Base-by-base conservation (phyloP, 2,113 vertebrate species). In the Corvus hawaiiensis region DNA sequence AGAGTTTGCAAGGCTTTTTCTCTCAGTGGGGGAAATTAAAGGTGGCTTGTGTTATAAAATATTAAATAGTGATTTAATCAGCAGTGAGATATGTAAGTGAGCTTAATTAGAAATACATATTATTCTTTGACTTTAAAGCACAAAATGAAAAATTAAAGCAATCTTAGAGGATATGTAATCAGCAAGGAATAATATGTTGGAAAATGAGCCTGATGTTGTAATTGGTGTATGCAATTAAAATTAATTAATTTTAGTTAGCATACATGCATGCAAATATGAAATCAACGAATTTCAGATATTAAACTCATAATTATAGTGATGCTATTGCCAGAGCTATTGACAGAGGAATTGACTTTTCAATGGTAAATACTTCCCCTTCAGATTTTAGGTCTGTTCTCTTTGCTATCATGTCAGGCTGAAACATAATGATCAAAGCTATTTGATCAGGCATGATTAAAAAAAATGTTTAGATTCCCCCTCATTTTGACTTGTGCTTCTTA, bases 201-300 rank as follows among this genome's bases (percentile, higher is more conserved):
- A 96, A 98, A 98, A 98, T 97, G 97, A 97, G 94, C 93, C 97
- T 98, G 97, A 98, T 98, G 96, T 97, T 98, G 95, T 98, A 98
- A 98, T 97, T 98, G 97, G 97, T 98, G 92, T 98, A 94, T 91
- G 94, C 94, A 98, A 98, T 98, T 98, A 98, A 98, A 98, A 98
- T 97, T 98, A 98, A 98, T 98, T 98, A 98, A 98, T 98, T 98
- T 98, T 96, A 97, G 95, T 98, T 97, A 97, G 97, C 95, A 97
- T 97, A 97, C 93, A 96, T 96, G 96, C 97, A 97, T 97, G 93
- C 98, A 98, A 97, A 98, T 98, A 97, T 82, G 90, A 98, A 98
- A 98, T 98, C 97, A 98, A 98, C 62, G 96, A 87, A 97, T 98
- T 98, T 98, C 92, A 97, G 97, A 94, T 97, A 98, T 97, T 98